These are phyloP conservation scores for Grapholita molesta DNA, from an alignment of 1,140 invertebrate species.

Conservation along the genomic window DNA sequence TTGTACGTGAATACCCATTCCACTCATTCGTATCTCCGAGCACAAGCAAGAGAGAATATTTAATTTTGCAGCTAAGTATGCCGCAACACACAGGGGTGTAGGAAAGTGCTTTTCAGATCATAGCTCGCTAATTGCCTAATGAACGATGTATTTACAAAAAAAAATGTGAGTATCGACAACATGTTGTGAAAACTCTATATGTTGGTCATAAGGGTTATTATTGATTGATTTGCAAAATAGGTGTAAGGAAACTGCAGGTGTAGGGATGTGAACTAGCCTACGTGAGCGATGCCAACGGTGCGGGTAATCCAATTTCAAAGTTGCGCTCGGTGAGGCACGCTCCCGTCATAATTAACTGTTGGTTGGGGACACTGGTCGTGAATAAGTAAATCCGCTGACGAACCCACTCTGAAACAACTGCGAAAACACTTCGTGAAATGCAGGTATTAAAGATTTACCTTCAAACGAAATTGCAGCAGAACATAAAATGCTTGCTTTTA, in stretches of 20 bases:
- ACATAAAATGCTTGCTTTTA: not conserved
- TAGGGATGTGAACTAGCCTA: slow-evolving; percentile 42
- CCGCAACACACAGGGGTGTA: not conserved
- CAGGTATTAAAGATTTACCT: slow-evolving; percentile 16
- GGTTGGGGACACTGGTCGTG: slow-evolving; percentile 44
- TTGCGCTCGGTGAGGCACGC: slow-evolving; percentile 37
- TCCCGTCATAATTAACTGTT: slow-evolving; percentile 56
- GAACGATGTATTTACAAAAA: not conserved
- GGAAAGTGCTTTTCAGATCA: not conserved
- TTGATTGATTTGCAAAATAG: not conserved
- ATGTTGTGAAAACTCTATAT: not conserved
- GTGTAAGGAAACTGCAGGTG: not conserved
- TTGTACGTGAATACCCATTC: not conserved
- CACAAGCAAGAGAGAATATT: not conserved
- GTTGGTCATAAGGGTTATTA: not conserved
- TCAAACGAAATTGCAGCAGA: not conserved
- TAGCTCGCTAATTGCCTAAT: not conserved
- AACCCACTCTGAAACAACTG: slow-evolving; percentile 28
- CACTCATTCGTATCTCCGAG: not conserved
- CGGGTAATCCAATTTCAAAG: slow-evolving; percentile 60
- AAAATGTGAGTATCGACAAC: not conserved
- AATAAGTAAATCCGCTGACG: slow-evolving; percentile 50
- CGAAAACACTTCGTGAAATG: not conserved
- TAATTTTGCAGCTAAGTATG: not conserved
- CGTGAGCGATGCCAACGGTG: slow-evolving; percentile 34